phyloP scores from a whole-genome alignment of 2,797 vertebrate genomes.

The Macroramphosus scolopax region DNA sequence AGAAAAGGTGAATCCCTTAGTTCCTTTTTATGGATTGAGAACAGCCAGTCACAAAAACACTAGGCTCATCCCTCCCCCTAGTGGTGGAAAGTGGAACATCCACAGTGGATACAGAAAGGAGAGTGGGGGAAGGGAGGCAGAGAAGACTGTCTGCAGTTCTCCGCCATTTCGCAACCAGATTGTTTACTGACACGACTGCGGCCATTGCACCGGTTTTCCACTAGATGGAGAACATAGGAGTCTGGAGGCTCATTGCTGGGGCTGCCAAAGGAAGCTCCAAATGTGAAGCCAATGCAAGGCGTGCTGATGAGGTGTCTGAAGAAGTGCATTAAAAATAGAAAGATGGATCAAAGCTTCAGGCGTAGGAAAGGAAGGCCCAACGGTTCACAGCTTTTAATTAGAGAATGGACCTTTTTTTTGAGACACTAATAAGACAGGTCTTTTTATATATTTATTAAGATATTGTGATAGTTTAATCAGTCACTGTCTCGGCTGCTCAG shows the following conservation, averaged over 20 bases:
- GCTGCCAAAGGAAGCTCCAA: slow-evolving; percentile 41
- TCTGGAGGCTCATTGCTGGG: slow-evolving; percentile 54
- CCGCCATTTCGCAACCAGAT: slow-evolving; percentile 90
- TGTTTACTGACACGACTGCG: slow-evolving; percentile 83
- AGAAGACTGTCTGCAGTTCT: slow-evolving; percentile 78
- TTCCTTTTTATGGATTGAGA: slow-evolving; percentile 31
- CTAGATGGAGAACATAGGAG: slow-evolving; percentile 58
- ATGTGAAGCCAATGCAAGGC: slow-evolving; percentile 26
- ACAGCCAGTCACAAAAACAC: slow-evolving; percentile 39
- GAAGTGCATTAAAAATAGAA: slow-evolving; percentile 17
- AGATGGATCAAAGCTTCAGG: slow-evolving; percentile 14
- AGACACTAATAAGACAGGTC: slow-evolving; percentile 6
- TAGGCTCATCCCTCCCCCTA: slow-evolving; percentile 81
- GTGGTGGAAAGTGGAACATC: slow-evolving; percentile 79
- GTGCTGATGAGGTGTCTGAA: slow-evolving; percentile 20
- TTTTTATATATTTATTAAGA: too few species aligned
- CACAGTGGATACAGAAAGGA: slow-evolving; percentile 63
- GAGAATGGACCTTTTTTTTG: slow-evolving; percentile 1
- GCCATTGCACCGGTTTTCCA: slow-evolving; percentile 67
- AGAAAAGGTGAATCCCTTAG: slow-evolving; percentile 32
- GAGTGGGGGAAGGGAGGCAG: slow-evolving; percentile 68
- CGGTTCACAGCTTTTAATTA: too few species aligned
- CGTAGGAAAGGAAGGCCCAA: too few species aligned
- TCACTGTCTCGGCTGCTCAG: not conserved
- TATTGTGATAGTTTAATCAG: too few species aligned